These are phyloP conservation scores for Syngnathus rostellatus DNA, from an alignment of 2,797 vertebrate genomes.

Conservation along the genomic window DNA sequence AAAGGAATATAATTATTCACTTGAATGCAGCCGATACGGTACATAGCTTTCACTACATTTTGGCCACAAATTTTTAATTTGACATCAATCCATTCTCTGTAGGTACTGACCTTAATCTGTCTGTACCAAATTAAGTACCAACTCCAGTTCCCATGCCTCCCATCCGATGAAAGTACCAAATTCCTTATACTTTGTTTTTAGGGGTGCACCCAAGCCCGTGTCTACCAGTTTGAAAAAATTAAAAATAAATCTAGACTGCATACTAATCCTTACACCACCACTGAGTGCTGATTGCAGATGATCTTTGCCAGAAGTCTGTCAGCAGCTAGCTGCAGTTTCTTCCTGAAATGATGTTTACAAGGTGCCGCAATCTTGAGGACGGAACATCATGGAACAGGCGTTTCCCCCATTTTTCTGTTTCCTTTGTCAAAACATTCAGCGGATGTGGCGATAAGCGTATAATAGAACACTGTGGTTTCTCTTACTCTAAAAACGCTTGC, in stretches of 20 bases:
- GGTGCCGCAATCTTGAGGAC: background rate
- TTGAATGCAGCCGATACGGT: too few species aligned
- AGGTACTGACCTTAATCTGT: too few species aligned
- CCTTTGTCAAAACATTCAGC: slow-evolving; percentile 60
- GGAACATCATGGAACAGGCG: slow-evolving; percentile 33
- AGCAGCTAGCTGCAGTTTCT: background rate
- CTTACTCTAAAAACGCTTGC: slow-evolving; percentile 27
- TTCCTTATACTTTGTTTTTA: too few species aligned
- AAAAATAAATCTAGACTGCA: background rate
- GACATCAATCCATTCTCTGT: too few species aligned
- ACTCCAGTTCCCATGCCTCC: too few species aligned
- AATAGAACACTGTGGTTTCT: slow-evolving; percentile 37
- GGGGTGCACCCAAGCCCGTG: too few species aligned
- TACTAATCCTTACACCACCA: background rate
- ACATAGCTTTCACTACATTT: too few species aligned
- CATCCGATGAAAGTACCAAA: too few species aligned
- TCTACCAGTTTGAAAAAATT: too few species aligned
- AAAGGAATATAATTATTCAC: too few species aligned
- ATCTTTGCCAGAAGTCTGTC: background rate
- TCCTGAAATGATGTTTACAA: background rate
- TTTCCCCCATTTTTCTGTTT: slow-evolving; percentile 54
- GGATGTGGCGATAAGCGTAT: slow-evolving; percentile 53
- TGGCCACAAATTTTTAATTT: too few species aligned
- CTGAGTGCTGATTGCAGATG: background rate
- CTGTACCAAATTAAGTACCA: too few species aligned